These are phyloP conservation scores for Bucorvus abyssinicus DNA, from an alignment of 2,797 vertebrate species.

Conservation along the genomic window DNA sequence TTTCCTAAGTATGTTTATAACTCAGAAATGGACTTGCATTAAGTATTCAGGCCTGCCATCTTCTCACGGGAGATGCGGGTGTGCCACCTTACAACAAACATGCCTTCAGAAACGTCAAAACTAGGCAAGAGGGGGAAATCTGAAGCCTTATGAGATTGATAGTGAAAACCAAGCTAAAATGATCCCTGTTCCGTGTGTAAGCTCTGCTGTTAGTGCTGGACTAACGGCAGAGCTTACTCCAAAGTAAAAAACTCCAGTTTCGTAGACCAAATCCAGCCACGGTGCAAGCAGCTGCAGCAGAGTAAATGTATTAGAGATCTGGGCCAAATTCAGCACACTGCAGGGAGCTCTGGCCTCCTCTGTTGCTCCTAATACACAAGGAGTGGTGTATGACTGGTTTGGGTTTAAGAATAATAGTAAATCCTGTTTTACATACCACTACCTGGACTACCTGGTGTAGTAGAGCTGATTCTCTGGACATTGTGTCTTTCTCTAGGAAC, in stretches of 20 bases:
- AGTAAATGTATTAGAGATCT: not conserved
- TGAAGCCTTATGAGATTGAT: not conserved
- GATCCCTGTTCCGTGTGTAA: accelerated
- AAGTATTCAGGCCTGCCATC: not conserved
- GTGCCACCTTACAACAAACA: not conserved
- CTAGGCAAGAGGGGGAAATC: not conserved
- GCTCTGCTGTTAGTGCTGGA: not conserved
- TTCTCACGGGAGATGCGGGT: not conserved
- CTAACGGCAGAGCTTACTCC: no score
- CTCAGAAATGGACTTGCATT: not conserved
- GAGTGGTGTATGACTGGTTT: not conserved
- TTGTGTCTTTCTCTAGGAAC: not conserved
- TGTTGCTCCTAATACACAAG: not conserved
- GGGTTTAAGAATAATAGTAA: not conserved
- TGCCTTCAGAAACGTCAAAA: not conserved
- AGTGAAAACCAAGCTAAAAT: not conserved
- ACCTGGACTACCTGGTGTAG: not conserved
- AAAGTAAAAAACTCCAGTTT: no score
- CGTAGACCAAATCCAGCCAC: not conserved
- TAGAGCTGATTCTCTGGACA: not conserved
- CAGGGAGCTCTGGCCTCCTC: not conserved
- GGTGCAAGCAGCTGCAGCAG: not conserved
- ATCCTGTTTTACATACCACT: not conserved
- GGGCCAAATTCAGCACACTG: not conserved
- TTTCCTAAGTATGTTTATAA: not conserved